Conservation (phyloP, 1,140 invertebrate genomes). For the Penaeus indicus region DNA sequence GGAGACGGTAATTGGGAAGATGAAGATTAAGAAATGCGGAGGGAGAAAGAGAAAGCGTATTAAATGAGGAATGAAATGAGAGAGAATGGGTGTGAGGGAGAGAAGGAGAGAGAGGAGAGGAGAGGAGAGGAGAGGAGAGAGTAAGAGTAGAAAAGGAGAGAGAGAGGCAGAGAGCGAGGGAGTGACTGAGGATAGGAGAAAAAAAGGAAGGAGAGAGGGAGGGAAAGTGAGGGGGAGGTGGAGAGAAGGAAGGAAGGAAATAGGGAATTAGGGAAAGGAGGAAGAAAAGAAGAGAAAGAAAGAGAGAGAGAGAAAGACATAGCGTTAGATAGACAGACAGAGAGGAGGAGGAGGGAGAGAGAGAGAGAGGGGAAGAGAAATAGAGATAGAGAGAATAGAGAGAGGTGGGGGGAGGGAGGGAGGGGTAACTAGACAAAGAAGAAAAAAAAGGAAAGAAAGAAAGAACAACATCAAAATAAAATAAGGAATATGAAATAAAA, state of each 20-base stretch:
- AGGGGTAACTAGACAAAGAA: neutral
- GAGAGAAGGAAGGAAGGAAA: neutral
- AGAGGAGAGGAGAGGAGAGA: neutral
- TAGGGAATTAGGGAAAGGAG: slow-evolving; percentile 2
- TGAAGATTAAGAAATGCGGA: neutral
- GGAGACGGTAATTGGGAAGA: too few relatives aligned
- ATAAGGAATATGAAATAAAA: too few relatives aligned
- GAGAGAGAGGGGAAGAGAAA: slow-evolving; percentile 11
- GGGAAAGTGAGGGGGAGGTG: neutral
- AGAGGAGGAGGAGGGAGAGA: neutral
- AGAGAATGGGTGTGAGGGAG: neutral
- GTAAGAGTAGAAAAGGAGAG: neutral
- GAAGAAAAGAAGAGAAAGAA: slow-evolving; percentile 1
- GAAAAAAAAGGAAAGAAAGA: too few relatives aligned
- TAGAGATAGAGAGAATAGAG: neutral
- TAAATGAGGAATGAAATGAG: neutral
- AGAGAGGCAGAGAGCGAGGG: neutral
- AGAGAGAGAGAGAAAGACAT: neutral
- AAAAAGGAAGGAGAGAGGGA: neutral
- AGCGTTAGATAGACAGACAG: neutral
- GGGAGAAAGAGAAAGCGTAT: neutral
- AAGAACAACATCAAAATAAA: too few relatives aligned
- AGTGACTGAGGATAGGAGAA: neutral
- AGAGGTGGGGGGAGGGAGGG: neutral
- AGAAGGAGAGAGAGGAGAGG: neutral